Conservation (phyloP, 2,797 vertebrate species). For the Acrossocheilus fasciatus region DNA sequence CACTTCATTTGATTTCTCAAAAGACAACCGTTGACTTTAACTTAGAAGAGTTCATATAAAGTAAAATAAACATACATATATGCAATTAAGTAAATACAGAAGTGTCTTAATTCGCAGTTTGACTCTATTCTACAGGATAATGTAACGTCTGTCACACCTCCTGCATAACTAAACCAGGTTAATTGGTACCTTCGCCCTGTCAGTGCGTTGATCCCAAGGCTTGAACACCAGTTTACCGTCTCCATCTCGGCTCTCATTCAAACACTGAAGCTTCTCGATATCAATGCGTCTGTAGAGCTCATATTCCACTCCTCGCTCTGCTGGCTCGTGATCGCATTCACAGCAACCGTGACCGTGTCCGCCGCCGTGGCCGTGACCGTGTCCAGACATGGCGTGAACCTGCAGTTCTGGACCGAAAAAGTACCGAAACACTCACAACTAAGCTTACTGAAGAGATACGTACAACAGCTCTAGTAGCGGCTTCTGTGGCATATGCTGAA, state of each 20-base stretch:
- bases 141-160: neutral
- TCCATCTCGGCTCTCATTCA: constrained; percentile 93
- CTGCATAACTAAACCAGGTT: neutral
- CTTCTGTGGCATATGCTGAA: neutral
- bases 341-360: constrained; percentile 79
- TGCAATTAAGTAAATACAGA: neutral
- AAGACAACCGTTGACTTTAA: neutral
- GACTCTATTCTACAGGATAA: neutral
- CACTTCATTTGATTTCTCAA: neutral
- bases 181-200: constrained; percentile 84
- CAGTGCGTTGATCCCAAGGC: constrained; percentile 90
- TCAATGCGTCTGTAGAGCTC: constrained; percentile 90
- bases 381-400: constrained; percentile 75
- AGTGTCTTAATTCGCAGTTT: neutral
- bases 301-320: constrained; percentile 87
- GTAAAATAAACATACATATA: neutral
- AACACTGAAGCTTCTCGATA: constrained; percentile 90
- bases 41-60: neutral
- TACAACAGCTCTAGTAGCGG: neutral
- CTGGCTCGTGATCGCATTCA: constrained; percentile 85
- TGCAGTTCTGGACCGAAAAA: neutral
- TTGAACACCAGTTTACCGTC: constrained; percentile 93
- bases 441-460: neutral
- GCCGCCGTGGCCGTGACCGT: constrained; percentile 80
- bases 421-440: neutral